phyloP scores from a whole-genome alignment of 1,140 invertebrate genomes.

The Eubasilissa regina region DNA sequence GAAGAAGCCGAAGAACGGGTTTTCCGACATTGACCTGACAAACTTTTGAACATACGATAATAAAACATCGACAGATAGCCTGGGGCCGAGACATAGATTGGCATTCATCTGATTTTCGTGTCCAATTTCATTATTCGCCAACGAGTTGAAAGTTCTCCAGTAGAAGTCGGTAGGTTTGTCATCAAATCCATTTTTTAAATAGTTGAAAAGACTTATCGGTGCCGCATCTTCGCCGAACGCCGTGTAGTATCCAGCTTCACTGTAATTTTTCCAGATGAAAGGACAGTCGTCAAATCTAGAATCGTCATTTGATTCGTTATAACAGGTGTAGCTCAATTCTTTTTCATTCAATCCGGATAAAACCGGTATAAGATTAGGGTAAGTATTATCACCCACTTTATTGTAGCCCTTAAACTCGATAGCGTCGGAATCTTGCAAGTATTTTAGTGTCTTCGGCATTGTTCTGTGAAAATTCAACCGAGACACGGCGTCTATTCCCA shows the following conservation, averaged over 20 bases:
- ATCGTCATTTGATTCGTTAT: constrained; percentile 71
- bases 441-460: constrained; percentile 81
- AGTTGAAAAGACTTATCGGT: constrained; percentile 86
- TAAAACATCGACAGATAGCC: constrained; percentile 73
- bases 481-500: constrained; percentile 92
- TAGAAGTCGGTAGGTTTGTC: constrained; percentile 88
- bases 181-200: constrained; percentile 83
- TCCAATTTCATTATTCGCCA: constrained; percentile 77
- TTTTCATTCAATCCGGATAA: constrained; percentile 77
- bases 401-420: constrained; percentile 85
- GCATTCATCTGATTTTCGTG: constrained; percentile 73
- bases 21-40: constrained; percentile 70
- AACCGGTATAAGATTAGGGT: constrained; percentile 84
- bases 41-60: constrained; percentile 77
- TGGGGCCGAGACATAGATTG: constrained; percentile 77
- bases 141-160: constrained; percentile 80
- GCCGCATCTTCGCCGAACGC: constrained; percentile 85
- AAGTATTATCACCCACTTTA: constrained; percentile 89
- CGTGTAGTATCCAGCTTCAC: constrained; percentile 82
- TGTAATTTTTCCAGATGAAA: constrained; percentile 86
- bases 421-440: constrained; percentile 76
- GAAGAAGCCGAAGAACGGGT: constrained; percentile 81
- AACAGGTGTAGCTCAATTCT: constrained; percentile 77
- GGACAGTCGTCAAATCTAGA: constrained; percentile 76
- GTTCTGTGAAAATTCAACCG: constrained; percentile 87